Base-by-base conservation (phyloP, 1,140 invertebrate species). In the Trachelipus rathkii region DNA sequence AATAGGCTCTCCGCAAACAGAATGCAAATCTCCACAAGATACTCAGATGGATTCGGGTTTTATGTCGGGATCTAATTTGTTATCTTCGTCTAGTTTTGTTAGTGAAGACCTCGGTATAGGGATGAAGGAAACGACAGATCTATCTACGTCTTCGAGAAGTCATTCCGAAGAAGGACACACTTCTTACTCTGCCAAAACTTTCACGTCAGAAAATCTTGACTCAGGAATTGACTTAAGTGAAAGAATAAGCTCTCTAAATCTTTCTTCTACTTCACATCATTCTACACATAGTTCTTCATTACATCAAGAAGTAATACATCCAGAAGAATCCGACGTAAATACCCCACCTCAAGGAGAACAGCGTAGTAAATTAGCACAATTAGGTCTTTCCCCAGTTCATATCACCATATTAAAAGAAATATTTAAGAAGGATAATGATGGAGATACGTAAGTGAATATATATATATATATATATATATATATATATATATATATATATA, bases 401-500 rank as follows among this genome's bases (percentile, higher is more conserved):
- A 71, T 80, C 7, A 71, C 75, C 5, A 73, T 80, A 46, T 72
- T 82, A 87, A 84, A 89, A 84, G 83, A 87, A 78, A 89, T 88
- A 76, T 90, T 88, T 82, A 84, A 87, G 76, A 89, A 89, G 80
- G 89, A 91, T 82, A 88, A 90, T 75, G 90, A 91, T 79, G 91
- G 91, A 67, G 90, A 92, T 83, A 91, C 90, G 89, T 91, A 87
- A 90, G 90, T 90, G 46, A n/a, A n/a, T n/a, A n/a, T n/a, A n/a
- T n/a, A n/a, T n/a, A n/a, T n/a, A n/a, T n/a, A n/a, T n/a, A n/a
- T n/a, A n/a, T n/a, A n/a, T n/a, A n/a, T n/a, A n/a, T n/a, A n/a
- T n/a, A n/a, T n/a, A n/a, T n/a, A n/a, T n/a, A n/a, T n/a, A n/a
- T n/a, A n/a, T n/a, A n/a, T n/a, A n/a, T n/a, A n/a, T n/a, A n/a